Percentiles rank a stretch among this genome's conserved stretches.
These are phyloP conservation scores for Tetragnatha montana DNA, from an alignment of 2,888 invertebrate species.

Conservation along the genomic window DNA sequence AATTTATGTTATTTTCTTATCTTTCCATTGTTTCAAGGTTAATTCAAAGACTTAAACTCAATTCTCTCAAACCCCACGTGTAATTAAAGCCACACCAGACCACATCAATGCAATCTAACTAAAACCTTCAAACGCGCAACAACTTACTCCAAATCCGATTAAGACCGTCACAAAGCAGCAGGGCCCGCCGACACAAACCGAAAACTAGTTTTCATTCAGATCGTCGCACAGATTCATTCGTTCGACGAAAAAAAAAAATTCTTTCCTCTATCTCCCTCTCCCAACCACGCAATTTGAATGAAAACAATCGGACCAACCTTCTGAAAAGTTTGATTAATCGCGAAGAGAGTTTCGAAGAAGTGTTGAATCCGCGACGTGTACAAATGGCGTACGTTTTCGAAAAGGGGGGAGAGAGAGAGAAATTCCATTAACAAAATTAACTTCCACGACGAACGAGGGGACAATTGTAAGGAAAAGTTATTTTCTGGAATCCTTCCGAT, in stretches of 20 bases:
- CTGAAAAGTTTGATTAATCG: slow-evolving; percentile 52
- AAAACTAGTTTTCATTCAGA: not conserved
- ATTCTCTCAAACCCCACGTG: not conserved
- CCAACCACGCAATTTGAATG: slow-evolving; percentile 36
- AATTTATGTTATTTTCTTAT: too few relatives aligned
- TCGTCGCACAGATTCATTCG: not conserved
- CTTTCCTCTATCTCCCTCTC: not conserved
- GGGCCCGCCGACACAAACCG: not conserved
- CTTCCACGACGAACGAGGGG: slow-evolving; percentile 38
- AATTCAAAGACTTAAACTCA: not conserved
- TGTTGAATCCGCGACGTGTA: slow-evolving; percentile 46
- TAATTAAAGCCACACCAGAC: not conserved
- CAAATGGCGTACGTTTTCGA: slow-evolving; percentile 46
- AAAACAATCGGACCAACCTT: slow-evolving; percentile 47
- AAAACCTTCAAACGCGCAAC: not conserved
- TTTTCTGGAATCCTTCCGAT: slow-evolving; percentile 49
- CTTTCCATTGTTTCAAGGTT: too few relatives aligned
- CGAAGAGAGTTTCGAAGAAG: slow-evolving; percentile 54
- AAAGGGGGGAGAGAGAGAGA: slow-evolving; percentile 15
- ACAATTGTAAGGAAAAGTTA: slow-evolving; percentile 61
- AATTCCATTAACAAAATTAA: slow-evolving; percentile 67
- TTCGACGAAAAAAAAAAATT: not conserved
- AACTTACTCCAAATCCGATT: not conserved
- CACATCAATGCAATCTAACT: too few relatives aligned
- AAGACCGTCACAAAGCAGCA: not conserved